A percentile compares a stretch with the other conserved stretches of the same genome.
Conservation (phyloP, 2,797 vertebrate species). For the Sylvilagus floridanus region DNA sequence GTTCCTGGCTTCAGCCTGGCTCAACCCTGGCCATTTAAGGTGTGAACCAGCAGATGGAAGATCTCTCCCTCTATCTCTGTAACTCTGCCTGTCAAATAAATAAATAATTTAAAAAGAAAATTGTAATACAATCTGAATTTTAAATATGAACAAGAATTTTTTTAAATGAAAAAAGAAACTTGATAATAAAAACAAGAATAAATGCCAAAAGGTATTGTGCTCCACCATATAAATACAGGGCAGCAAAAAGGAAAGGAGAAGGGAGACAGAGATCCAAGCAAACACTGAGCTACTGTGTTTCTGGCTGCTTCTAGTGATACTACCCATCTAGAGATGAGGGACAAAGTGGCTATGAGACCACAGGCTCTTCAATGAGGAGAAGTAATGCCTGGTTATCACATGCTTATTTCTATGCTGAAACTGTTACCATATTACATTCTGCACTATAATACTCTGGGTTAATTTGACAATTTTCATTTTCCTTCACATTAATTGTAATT, state of each 20-base stretch:
- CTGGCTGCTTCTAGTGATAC: background rate
- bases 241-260: background rate
- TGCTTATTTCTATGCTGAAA: constrained; percentile 67
- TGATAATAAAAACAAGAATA: constrained; percentile 35
- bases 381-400: constrained; percentile 21
- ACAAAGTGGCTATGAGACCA: background rate
- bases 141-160: constrained; percentile 49
- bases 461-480: constrained; percentile 63
- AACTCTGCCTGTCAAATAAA: too few relatives aligned
- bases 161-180: background rate
- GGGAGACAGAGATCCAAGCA: background rate
- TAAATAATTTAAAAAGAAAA: too few relatives aligned
- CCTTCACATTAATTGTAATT: constrained; percentile 65
- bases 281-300: background rate
- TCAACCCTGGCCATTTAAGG: too few relatives aligned
- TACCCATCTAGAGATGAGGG: background rate
- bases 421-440: background rate
- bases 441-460: background rate
- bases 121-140: background rate
- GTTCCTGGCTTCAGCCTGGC: too few relatives aligned
- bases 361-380: constrained; percentile 23
- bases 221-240: background rate
- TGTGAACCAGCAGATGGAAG: too few relatives aligned
- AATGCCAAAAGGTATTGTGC: background rate
- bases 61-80: too few relatives aligned